Base-by-base conservation (phyloP, 2,888 invertebrate genomes). In the Brenthis ino region DNA sequence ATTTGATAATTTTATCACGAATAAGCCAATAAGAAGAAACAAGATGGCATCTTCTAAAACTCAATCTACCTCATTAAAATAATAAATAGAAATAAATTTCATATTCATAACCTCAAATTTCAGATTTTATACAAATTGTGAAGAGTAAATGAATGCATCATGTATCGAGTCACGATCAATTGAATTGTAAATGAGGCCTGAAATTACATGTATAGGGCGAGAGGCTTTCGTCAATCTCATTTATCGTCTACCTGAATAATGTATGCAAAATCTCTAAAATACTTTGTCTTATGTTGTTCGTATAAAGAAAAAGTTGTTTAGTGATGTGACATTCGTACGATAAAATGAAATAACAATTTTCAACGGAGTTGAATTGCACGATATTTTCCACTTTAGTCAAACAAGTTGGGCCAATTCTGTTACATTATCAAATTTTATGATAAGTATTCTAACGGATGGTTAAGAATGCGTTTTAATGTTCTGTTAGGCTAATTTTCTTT, bases 201-300 rank as follows among this genome's bases (percentile, higher is more conserved):
- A 60, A n/a, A 60, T 60, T 50, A 60, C 60, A 50, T 28, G 28
- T 28, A 33, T 28, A 28, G 60, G 48, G 47, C 28, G 60, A 50
- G 48, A 60, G n/a, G 50, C 50, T 60, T 50, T 60, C 33, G 60
- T 33, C 60, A 50, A 60, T 50, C 60, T 60, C 60, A 24, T 28
- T n/a, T 50, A 28, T 37, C 56, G n/a, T 14, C 14, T 33, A 60
- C 60, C 28, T 50, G 12, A 50, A 50, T 50, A 60, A 60, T 60
- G 50, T 60, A 60, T 60, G 50, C 60, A 60, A 60, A 47, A 28
- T 33, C 50, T 33, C 6, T 50, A 60, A 60, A 50, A 33, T 50
- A 50, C 50, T 60, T 50, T 48, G 24, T 50, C n/a, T 11, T 48
- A n/a, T 50, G 12, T 60, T 28, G n/a, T 33, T 50, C 28, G 12